Conservation (phyloP, 2,888 invertebrate species). For the Tigriopus californicus region DNA sequence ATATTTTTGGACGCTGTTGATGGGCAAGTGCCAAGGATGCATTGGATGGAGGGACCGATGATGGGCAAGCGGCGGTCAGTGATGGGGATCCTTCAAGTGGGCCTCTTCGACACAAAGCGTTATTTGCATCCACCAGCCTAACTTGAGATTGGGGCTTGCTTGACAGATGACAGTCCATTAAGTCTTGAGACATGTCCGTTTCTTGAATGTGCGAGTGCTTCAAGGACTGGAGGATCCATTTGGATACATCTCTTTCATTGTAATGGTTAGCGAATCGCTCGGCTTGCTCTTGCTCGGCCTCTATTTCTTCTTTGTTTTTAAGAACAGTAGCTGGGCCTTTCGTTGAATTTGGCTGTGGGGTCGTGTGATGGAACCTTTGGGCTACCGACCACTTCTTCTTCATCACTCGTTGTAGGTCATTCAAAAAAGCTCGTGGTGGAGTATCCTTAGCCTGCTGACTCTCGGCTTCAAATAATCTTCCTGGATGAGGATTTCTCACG, state of each 20-base stretch:
- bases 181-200: background rate
- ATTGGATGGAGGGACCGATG: background rate
- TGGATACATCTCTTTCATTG: constrained; percentile 8
- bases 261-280: background rate
- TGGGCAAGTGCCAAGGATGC: background rate
- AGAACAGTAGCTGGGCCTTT: too few species aligned
- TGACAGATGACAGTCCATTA: background rate
- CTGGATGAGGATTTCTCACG: background rate
- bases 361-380: constrained; percentile 38
- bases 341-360: too few species aligned
- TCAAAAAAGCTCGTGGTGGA: constrained; percentile 47
- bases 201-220: constrained; percentile 1
- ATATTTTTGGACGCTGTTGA: background rate
- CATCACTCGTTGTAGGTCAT: constrained; percentile 77
- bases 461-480: background rate
- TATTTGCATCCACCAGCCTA: too few species aligned
- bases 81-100: too few species aligned
- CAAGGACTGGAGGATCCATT: constrained; percentile 9
- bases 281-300: too few species aligned
- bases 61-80: background rate
- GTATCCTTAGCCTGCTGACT: constrained; percentile 23
- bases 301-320: too few species aligned
- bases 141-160: too few species aligned
- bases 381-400: constrained; percentile 82
- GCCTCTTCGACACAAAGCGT: too few species aligned